These are phyloP conservation scores for Daphoenositta chrysoptera DNA, from an alignment of 2,113 vertebrate genomes.

Conservation along the genomic window DNA sequence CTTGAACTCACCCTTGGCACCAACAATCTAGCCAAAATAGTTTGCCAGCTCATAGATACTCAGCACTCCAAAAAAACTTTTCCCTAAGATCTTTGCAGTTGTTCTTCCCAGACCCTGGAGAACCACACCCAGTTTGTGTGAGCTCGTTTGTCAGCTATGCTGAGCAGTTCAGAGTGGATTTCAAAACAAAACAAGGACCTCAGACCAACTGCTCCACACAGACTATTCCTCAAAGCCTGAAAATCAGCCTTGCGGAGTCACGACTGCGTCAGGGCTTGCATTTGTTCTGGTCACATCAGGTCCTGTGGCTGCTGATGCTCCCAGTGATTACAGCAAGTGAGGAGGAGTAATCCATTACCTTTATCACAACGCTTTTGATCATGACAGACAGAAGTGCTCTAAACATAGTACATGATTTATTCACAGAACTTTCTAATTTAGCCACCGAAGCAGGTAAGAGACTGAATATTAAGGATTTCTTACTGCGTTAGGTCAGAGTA, in stretches of 20 bases:
- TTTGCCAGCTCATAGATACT: background rate
- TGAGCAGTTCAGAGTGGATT: background rate
- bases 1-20: background rate
- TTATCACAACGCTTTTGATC: slow-evolving; percentile 14
- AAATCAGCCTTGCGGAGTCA: background rate
- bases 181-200: background rate
- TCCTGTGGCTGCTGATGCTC: background rate
- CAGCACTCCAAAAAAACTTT: background rate
- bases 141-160: background rate
- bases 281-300: background rate
- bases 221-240: background rate
- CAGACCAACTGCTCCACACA: background rate
- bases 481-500: background rate
- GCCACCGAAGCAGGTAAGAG: background rate
- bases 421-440: slow-evolving; percentile 17
- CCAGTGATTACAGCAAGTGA: background rate
- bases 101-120: background rate
- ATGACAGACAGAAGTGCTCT: background rate
- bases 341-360: slow-evolving; percentile 13
- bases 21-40: background rate
- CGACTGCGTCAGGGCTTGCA: rapidly evolving
- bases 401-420: slow-evolving; percentile 24
- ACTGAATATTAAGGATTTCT: slow-evolving; percentile 30
- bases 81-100: background rate
- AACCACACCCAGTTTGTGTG: background rate